A percentile compares a stretch with the other conserved stretches of the same genome.
phyloP scores from a whole-genome alignment of 2,888 invertebrate species.

The Drosophila kuntzei region DNA sequence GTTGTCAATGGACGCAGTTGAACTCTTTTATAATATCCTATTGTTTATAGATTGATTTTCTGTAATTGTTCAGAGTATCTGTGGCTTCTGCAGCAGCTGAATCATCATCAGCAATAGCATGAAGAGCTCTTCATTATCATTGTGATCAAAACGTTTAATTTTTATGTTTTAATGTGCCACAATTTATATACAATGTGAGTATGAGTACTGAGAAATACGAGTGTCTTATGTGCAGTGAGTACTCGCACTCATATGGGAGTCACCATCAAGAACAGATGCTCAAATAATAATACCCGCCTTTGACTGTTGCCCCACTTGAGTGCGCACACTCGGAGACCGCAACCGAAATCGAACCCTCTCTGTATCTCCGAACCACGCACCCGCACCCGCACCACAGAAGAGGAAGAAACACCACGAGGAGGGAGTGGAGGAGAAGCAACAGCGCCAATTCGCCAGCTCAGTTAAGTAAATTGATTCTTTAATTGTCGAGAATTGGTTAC shows the following conservation, averaged over 20 bases:
- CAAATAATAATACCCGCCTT: constrained; percentile 62
- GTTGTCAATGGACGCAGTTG: constrained; percentile 19
- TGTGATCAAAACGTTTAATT: constrained; percentile 66
- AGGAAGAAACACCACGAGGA: constrained; percentile 7
- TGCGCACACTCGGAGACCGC: constrained; percentile 7
- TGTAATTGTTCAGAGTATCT: background rate
- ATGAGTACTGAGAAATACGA: constrained; percentile 3
- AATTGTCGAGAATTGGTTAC: constrained; percentile 79
- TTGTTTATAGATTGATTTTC: constrained; percentile 25
- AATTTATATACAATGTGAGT: constrained; percentile 34
- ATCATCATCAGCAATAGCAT: constrained; percentile 44
- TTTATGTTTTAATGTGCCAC: constrained; percentile 61
- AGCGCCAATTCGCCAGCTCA: constrained; percentile 73
- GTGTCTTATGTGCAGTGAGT: constrained; percentile 15
- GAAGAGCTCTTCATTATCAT: constrained; percentile 59
- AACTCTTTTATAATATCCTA: constrained; percentile 29
- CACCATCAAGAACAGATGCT: constrained; percentile 45
- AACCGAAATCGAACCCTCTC: constrained; percentile 13
- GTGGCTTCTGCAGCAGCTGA: constrained; percentile 53
- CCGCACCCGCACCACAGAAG: constrained; percentile 47
- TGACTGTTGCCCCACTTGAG: constrained; percentile 27
- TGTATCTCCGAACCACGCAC: constrained; percentile 36
- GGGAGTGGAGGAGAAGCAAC: constrained; percentile 14
- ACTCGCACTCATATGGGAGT: constrained; percentile 11
- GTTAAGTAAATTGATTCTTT: constrained; percentile 80